phyloP scores from a whole-genome alignment of 2,113 vertebrate species.

The Oncorhynchus clarkii region DNA sequence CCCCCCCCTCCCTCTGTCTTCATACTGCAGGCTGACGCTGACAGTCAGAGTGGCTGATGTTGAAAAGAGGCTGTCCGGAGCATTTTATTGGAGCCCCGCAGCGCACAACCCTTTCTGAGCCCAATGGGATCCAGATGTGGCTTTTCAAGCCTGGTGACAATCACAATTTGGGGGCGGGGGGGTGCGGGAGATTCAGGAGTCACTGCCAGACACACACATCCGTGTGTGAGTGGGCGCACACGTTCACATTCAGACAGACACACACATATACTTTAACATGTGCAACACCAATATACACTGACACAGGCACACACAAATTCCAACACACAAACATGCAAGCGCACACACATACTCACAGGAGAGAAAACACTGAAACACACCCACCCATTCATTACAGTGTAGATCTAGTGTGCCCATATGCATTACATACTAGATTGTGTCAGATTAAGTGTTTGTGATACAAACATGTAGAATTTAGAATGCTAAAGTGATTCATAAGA shows the following conservation, averaged over 20 bases:
- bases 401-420: no score
- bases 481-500: no score
- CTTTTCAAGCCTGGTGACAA: slow-evolving; percentile 39
- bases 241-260: background rate
- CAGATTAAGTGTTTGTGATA: no score
- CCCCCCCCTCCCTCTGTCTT: background rate
- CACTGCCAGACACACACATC: background rate
- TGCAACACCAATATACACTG: no score
- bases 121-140: slow-evolving; percentile 67
- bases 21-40: slow-evolving; percentile 20
- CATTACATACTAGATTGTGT: no score
- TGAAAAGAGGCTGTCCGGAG: slow-evolving; percentile 28
- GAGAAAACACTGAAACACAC: no score
- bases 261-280: background rate
- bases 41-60: slow-evolving; percentile 31
- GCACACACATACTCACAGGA: no score
- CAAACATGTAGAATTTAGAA: no score
- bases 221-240: background rate
- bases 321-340: no score
- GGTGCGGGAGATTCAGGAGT: background rate
- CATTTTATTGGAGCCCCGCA: slow-evolving; percentile 52
- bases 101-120: slow-evolving; percentile 51
- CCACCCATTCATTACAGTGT: no score
- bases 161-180: slow-evolving; percentile 40
- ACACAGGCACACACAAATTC: no score